Percentiles rank a stretch among this genome's conserved stretches.
Conservation (phyloP, 2,797 vertebrate genomes). For the Eupleurogrammus muticus region DNA sequence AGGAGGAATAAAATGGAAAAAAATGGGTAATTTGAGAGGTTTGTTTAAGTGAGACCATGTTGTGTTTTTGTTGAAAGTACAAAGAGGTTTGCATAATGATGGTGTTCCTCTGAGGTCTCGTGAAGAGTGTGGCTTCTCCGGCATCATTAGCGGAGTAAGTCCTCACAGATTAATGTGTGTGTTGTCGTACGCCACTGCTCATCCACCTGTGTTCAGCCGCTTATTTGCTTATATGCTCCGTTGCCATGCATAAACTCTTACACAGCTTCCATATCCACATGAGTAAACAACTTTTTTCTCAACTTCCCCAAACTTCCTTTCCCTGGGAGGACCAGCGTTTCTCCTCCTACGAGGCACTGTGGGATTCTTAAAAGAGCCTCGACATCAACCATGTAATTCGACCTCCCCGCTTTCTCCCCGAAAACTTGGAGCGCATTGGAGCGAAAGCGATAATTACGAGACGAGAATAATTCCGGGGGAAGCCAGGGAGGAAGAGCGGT, state of each 20-base stretch:
- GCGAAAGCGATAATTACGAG: conserved; percentile 70
- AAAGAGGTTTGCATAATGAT: conserved; percentile 66
- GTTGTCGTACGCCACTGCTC: conserved; percentile 46
- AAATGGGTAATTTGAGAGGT: conserved; percentile 48
- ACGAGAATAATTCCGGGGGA: conserved; percentile 55
- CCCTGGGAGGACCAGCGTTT: conserved; percentile 8
- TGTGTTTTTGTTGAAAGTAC: conserved; percentile 70
- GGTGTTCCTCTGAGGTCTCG: conserved; percentile 57
- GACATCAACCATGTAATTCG: conserved; percentile 54
- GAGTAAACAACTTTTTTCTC: conserved; percentile 35
- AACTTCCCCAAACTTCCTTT: conserved; percentile 41
- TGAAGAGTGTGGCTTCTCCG: conserved; percentile 50
- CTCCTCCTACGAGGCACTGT: conserved; percentile 30
- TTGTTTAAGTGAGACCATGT: conserved; percentile 65
- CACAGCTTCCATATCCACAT: conserved; percentile 32
- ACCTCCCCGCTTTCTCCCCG: conserved; percentile 40
- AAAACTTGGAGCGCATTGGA: conserved; percentile 58
- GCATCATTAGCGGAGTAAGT: conserved; percentile 70
- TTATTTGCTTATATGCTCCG: conserved; percentile 42
- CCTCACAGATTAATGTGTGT: conserved; percentile 57
- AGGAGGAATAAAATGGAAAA: conserved; percentile 43
- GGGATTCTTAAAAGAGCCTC: conserved; percentile 15
- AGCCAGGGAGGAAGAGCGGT: conserved; percentile 51
- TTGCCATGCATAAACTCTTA: conserved; percentile 37
- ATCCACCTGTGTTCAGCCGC: conserved; percentile 52